Base-by-base conservation (phyloP, 2,888 invertebrate genomes). In the Lasioglossum zephyrum region DNA sequence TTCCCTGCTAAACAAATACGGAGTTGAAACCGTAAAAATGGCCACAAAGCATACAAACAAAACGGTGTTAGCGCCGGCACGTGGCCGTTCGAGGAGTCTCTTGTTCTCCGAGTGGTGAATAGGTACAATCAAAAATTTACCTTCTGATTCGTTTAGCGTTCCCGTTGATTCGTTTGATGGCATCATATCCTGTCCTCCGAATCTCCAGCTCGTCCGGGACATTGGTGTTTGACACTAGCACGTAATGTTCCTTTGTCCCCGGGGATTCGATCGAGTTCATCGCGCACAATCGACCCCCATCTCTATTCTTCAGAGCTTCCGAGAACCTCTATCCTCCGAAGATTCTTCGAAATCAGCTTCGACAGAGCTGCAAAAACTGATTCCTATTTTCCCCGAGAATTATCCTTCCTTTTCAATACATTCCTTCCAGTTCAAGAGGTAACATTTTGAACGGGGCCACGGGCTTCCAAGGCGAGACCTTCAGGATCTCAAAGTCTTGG, bases 221-320 rank as follows among this genome's bases (percentile, higher is more conserved):
- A 31, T 31, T 36, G 31, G 16, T 16, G 18, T 63, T 63, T 63
- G 31, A 63, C 63, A 63, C 63, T 18, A 73, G 47, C 44, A 49
- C 49, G 73, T 44, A 44, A 73, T 39, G 44, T 39, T 31, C 8
- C 73, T 49, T 73, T 73, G 73, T 73, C 73, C 36, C 73, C 6
- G 36, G n/a, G 49, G 73, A 73, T 44, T 18, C 73, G 26, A 26
- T 73, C 73, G 73, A 73, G 47, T 73, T 73, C 73, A 73, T 73
- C 36, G 73, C 36, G 63, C 63, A 63, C 16, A 31, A 31, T 63
- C 31, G 18, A 18, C 63, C 31, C 16, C 8, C 63, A 18, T 31
- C 63, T 31, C 63, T 63, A 8, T 63, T 63, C 63, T 36, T 31
- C 8, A 31, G 63, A 31, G 63, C 3, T 8, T 18, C 31, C 63